Base-by-base conservation (phyloP, 2,113 vertebrate genomes). In the Lates calcarifer region DNA sequence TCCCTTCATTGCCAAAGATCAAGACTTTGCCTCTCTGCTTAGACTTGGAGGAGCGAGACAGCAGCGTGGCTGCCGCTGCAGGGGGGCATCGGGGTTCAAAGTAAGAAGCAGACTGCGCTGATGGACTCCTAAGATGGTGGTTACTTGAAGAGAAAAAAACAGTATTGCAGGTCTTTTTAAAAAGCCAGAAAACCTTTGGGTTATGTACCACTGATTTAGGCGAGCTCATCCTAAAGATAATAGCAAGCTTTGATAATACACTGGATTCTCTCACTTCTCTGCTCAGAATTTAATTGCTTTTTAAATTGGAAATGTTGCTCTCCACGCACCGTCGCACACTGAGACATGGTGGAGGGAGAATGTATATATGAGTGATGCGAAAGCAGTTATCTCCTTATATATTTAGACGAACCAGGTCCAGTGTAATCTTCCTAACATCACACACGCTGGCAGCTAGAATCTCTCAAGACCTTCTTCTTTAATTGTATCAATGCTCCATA, bases 261-360 rank as follows among this genome's bases (percentile, higher is more conserved):
- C 33, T 17, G 35, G 49, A 83, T 55, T 53, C 31, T 68, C 35
- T 61, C 15, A n/a, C 18, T 56, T 56, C 60, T 74, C 61, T 58
- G 31, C 68, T 82, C 60, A 2, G 28, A 24, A 61, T 29, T 73
- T 79, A 84, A 90, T 89, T 87, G 76, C 60, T 81, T 79, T 87
- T 90, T 71, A 80, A 85, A 90, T 73, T 82, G 77, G 67, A 87
- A 81, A 62, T 70, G 81, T 81, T 76, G 58, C 74, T 78, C 43
- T 77, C 35, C 12, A 22, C 24, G 61, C 70, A 53, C 47, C 60
- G 13, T 26, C 4, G 53, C 78, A 70, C 67, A 45, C 47, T 0
- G 61, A 63, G 22, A 71, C 66, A 37, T 55, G 63, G 3, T 39
- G 39, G 14, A 55, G 17, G 37, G 57, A 33, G 45, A 43, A 57